Base-by-base conservation (phyloP, 2,113 vertebrate species). In the Clupea harengus region DNA sequence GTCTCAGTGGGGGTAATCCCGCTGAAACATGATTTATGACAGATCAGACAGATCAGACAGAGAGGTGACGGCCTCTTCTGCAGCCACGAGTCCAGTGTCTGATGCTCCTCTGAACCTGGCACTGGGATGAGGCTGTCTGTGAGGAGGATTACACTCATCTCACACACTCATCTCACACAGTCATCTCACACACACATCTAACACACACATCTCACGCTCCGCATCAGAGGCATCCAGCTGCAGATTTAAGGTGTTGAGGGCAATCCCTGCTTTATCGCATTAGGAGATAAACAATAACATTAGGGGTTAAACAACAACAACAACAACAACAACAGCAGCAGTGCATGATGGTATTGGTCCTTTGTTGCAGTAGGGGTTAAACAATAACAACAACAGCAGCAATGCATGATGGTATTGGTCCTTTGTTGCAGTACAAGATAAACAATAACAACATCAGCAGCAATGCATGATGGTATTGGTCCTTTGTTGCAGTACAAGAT, bases 11-110 rank as follows among this genome's bases (percentile, higher is more conserved):
- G 22, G 22, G n/a, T 80, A 86, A 52, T 85, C 22, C 44, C 45
- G 22, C 39, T 81, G 11, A n/a, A 57, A 84, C 83, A 47, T 45
- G 10, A 75, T 83, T 67, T 49, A 89, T 72, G 81, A 82, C 72
- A 82, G 78, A 72, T 84, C 83, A 83, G 57, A 88, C 88, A 85
- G 83, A 72, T 84, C 83, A 83, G 57, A 88, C 88, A 84, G 85
- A 85, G 82, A 45, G 64, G n/a, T 67, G 60, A 9, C 81, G 83
- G 81, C 64, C 64, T 67, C 22, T 7, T 6, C 64, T 67, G 11
- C n/a, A 72, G 11, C 54, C 8, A 20, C 6, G 25, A 28, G 45
- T 49, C n/a, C 4, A 49, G 25, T 78, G 9, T 32, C 47, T 22
- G 22, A 22, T 64, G 15, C 18, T 49, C 47, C 39, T 39, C 39